phyloP scores from a whole-genome alignment of 2,888 invertebrate species.

The Eristalis pertinax region DNA sequence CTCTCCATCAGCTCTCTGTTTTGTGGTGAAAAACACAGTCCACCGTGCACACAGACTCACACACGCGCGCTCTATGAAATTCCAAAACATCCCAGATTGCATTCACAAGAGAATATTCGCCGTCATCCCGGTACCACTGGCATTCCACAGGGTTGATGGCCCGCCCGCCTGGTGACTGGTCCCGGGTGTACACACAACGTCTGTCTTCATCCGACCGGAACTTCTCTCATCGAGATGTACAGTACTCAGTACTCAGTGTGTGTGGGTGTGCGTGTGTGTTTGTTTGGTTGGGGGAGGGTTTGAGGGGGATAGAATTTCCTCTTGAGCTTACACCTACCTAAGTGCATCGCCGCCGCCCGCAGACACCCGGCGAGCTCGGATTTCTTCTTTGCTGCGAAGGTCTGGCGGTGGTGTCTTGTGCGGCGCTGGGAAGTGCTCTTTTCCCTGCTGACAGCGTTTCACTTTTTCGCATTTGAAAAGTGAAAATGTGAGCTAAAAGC shows the following conservation, averaged over 20 bases:
- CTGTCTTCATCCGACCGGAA: conserved; percentile 67
- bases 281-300: conserved; percentile 12
- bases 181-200: conserved; percentile 49
- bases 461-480: conserved; percentile 70
- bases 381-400: conserved; percentile 57
- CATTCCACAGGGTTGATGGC: conserved; percentile 54
- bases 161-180: conserved; percentile 47
- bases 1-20: conserved; percentile 45
- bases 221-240: conserved; percentile 63
- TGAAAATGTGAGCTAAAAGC: conserved; percentile 71
- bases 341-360: conserved; percentile 15
- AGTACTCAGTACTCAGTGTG: conserved; percentile 14
- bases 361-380: conserved; percentile 38
- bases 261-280: not conserved
- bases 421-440: conserved; percentile 38
- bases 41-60: not conserved
- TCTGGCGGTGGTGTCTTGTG: conserved; percentile 33
- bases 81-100: conserved; percentile 43
- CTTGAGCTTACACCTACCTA: not conserved
- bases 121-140: conserved; percentile 41
- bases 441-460: conserved; percentile 69
- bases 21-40: conserved; percentile 53
- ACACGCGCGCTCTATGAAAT: not conserved
- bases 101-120: conserved; percentile 59
- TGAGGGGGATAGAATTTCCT: conserved; percentile 60